A percentile compares a stretch with the other conserved stretches of the same genome.
Conservation (phyloP, 2,797 vertebrate species). For the Chloroceryle inda region DNA sequence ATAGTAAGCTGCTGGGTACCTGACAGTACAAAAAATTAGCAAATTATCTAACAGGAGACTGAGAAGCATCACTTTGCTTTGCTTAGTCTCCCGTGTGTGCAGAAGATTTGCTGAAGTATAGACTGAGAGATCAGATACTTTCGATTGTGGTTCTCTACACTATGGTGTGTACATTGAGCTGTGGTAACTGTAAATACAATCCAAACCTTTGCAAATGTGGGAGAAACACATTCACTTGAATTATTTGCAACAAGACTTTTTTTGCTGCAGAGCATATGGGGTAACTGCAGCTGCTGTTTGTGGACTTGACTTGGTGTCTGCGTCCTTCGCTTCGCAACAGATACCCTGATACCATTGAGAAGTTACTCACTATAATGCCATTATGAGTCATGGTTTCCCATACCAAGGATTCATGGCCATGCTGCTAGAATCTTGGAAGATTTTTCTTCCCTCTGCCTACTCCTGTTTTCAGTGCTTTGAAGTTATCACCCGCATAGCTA, state of each 20-base stretch:
- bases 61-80: neutral
- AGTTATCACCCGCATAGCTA: constrained; percentile 42
- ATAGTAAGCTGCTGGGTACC: neutral
- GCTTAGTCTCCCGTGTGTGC: neutral
- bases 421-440: constrained; percentile 14
- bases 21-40: neutral
- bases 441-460: constrained; percentile 10
- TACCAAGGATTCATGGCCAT: neutral
- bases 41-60: neutral
- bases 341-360: neutral
- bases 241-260: neutral
- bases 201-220: neutral
- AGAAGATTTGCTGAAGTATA: neutral
- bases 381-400: neutral
- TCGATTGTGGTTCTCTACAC: neutral
- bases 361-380: constrained; percentile 9
- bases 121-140: neutral
- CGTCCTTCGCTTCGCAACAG: constrained; percentile 16
- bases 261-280: neutral
- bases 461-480: constrained; percentile 56
- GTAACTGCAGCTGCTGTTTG: neutral
- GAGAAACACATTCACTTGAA: neutral
- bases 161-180: neutral
- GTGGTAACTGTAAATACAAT: neutral
- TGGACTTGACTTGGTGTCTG: neutral